phyloP scores from a whole-genome alignment of 2,888 invertebrate species.

The Cheilosia impressa region DNA sequence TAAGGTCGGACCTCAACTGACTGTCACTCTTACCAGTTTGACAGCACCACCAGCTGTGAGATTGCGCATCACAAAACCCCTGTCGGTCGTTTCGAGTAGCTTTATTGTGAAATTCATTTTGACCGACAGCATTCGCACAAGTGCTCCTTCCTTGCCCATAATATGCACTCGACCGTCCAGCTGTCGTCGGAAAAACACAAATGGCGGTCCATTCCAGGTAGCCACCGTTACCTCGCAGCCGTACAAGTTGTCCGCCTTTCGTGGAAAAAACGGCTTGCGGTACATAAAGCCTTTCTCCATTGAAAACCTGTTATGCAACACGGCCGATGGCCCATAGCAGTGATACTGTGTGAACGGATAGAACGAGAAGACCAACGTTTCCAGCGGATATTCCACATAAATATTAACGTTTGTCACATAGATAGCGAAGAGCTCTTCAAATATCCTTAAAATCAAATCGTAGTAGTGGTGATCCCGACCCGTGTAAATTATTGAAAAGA shows the following conservation, averaged over 20 bases:
- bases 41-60: conserved; percentile 78
- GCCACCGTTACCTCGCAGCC: conserved; percentile 79
- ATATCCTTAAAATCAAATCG: conserved; percentile 77
- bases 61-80: conserved; percentile 78
- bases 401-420: conserved; percentile 80
- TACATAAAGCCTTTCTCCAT: conserved; percentile 41
- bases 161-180: conserved; percentile 64
- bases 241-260: conserved; percentile 79
- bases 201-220: conserved; percentile 79
- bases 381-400: conserved; percentile 75
- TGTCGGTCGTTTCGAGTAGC: conserved; percentile 70
- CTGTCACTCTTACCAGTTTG: conserved; percentile 77
- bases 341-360: conserved; percentile 79
- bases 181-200: conserved; percentile 75
- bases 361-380: conserved; percentile 79
- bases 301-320: conserved; percentile 73
- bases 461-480: conserved; percentile 76
- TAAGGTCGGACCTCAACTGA: not conserved
- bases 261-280: conserved; percentile 77
- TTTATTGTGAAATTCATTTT: conserved; percentile 81
- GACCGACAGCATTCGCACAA: conserved; percentile 78
- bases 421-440: conserved; percentile 79
- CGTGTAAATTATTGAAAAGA: conserved; percentile 79
- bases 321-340: conserved; percentile 78
- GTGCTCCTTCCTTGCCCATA: conserved; percentile 80